Evolutionary conservation across 2,888 invertebrate species (phyloP), one percentile per base, ranked within the genome.

Genomic region (Oscheius sp.): DNA sequence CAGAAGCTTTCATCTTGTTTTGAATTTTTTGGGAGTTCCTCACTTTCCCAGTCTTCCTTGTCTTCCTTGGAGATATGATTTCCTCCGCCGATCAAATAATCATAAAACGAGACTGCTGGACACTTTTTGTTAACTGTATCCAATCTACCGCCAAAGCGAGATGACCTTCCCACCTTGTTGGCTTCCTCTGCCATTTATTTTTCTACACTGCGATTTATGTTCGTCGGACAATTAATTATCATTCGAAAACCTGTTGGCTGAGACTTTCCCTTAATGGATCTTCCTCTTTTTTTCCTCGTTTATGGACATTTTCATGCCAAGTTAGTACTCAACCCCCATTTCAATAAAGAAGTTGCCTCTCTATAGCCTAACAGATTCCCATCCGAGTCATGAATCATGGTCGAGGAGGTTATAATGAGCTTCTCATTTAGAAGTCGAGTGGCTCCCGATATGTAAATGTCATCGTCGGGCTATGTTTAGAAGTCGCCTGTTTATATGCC

Each of bases 351-450:
- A 47, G 47, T 12, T 2, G 22, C 24, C 20, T 47, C 12, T 12
- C 8, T 9, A 14, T 14, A 8, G 14, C 6, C 14, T 2, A 5
- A 20, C 26, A 26, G 28, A 5, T 14, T 51, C 51, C 30, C 9
- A 12, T 17, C n/a, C 14, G 2, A 30, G 54, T 54, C 33, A 54
- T 54, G 33, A 33, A 33, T 33, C 54, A 54, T 54, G n/a, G 20
- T 17, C 6, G 5, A 17, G 41, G 41, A 41, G 41, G 41, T 54
- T 54, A 54, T 59, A 59, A 59, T 59, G 59, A 59, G 59, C 20
- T 28, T 44, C 59, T 59, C 59, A 59, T 59, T 44, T 59, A 44
- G 59, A 59, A 59, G 59, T 59, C 59, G 59, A 59, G 59, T 59
- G 59, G 41, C 24, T 30, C n/a, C 26, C 59, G 54, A 41, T 59